Evolutionary conservation across 2,888 invertebrate species (phyloP), one percentile per base, ranked within the genome.

Genomic region (Pachydiplax longipennis): DNA sequence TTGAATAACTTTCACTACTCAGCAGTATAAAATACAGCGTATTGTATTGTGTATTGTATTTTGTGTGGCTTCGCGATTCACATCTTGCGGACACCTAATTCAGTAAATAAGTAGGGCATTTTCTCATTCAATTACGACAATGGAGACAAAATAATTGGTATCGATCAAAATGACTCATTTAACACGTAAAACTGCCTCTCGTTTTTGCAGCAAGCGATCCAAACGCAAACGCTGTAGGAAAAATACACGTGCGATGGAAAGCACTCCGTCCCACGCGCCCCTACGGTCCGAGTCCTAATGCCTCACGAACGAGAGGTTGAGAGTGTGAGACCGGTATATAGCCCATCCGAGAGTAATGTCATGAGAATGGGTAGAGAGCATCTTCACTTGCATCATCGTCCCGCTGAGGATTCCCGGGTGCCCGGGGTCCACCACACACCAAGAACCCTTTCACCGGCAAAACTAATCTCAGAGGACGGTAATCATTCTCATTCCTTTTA

Each of bases 301-400:
- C 65, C 73, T 13, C 73, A 48, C 25, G 82, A 73, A 25, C 73
- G 31, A 18, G 25, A 73, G 65, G n/a, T 12, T 53, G 35, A 35
- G 87, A 61, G 61, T 35, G 87, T 31, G 25, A 87, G 87, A 87
- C 87, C 87, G 83, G 83, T 83, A 48, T 53, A 58, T 53, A 31
- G 53, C 53, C 83, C 53, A n/a, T n/a, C 65, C 65, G 87, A 18
- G 61, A 40, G 87, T 44, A 31, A 48, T 25, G 82, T 18, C 25
- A 48, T 48, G 87, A 61, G 61, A 53, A 53, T 37, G 37, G 15
- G 61, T 6, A 61, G 87, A 6, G 87, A 87, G 58, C 87, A 87
- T 87, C 87, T 87, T 87, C 87, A 87, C 58, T 87, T 87, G 87
- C 87, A 87, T 87, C 87, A 87, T 35, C 61, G 58, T 13, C 35